A percentile compares a stretch with the other conserved stretches of the same genome.
Conservation (phyloP, 1,140 invertebrate genomes). For the Micrasema minimum region DNA sequence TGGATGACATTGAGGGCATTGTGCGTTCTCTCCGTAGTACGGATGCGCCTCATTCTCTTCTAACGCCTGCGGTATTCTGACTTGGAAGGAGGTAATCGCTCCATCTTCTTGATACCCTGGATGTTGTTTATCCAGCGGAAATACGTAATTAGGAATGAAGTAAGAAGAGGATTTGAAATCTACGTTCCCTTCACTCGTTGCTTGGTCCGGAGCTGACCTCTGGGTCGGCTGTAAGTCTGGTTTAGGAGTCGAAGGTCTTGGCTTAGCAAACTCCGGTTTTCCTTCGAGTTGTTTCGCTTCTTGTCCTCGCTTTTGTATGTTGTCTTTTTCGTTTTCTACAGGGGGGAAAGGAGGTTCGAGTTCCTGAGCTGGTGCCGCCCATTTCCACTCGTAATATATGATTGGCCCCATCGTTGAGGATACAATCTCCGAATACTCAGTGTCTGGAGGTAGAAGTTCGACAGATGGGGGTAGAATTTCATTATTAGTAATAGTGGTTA, state of each 20-base stretch:
- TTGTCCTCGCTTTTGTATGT: conserved; percentile 50
- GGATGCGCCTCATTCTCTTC: conserved; percentile 52
- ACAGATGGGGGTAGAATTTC: conserved; percentile 55
- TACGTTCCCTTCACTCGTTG: conserved; percentile 53
- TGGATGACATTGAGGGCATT: conserved; percentile 71
- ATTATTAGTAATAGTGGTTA: conserved; percentile 46
- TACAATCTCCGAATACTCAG: conserved; percentile 55
- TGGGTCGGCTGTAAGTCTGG: conserved; percentile 32
- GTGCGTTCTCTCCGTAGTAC: conserved; percentile 69
- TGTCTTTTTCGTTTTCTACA: conserved; percentile 37
- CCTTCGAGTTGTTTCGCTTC: conserved; percentile 49
- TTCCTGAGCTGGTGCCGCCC: conserved; percentile 69
- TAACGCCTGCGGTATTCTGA: conserved; percentile 64
- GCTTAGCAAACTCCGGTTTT: conserved; percentile 51
- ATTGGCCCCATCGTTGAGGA: conserved; percentile 70
- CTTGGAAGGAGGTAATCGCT: conserved; percentile 69
- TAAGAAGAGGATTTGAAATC: conserved; percentile 58
- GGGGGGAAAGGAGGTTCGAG: conserved; percentile 62
- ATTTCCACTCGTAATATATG: conserved; percentile 73
- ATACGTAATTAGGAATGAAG: conserved; percentile 69
- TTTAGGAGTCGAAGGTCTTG: conserved; percentile 37
- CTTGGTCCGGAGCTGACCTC: conserved; percentile 35
- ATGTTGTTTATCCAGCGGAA: conserved; percentile 67
- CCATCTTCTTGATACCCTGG: conserved; percentile 67
- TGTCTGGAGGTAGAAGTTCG: conserved; percentile 60